phyloP scores from a whole-genome alignment of 2,113 vertebrate genomes.

The Onychostoma macrolepis region DNA sequence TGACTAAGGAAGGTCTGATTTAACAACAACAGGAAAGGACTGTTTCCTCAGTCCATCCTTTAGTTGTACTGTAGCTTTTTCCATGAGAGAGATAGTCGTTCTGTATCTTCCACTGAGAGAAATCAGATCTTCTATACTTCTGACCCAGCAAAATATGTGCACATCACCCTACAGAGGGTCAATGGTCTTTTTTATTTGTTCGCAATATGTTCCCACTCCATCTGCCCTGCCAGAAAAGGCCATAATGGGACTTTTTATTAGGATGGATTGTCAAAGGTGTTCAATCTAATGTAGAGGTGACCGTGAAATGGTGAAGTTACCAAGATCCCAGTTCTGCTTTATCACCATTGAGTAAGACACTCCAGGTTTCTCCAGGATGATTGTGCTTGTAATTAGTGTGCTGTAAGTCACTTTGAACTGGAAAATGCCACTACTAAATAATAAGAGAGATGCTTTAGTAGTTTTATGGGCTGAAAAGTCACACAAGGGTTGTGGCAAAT shows the following conservation, averaged over 20 bases:
- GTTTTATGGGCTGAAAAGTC: background rate
- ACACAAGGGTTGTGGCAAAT: background rate
- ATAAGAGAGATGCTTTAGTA: background rate
- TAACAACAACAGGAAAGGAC: conserved; percentile 8
- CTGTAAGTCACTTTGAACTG: background rate
- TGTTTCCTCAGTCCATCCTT: background rate
- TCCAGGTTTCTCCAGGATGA: background rate
- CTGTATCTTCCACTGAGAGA: background rate
- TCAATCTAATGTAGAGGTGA: conserved; percentile 10
- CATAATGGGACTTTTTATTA: background rate
- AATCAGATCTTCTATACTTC: background rate
- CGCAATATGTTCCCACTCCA: background rate
- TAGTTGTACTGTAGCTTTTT: background rate
- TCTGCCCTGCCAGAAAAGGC: background rate
- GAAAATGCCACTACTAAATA: background rate
- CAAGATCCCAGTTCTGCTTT: background rate
- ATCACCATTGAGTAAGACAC: background rate
- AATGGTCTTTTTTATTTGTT: conserved; percentile 6
- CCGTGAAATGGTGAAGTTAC: background rate
- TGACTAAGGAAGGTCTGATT: background rate
- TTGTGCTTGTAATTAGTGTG: background rate
- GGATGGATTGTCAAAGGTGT: background rate
- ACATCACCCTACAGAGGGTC: background rate
- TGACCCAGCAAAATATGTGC: conserved; percentile 2
- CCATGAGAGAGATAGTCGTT: background rate